These are phyloP conservation scores for Melanaphis sacchari DNA, from an alignment of 1,140 invertebrate species.

Conservation along the genomic window DNA sequence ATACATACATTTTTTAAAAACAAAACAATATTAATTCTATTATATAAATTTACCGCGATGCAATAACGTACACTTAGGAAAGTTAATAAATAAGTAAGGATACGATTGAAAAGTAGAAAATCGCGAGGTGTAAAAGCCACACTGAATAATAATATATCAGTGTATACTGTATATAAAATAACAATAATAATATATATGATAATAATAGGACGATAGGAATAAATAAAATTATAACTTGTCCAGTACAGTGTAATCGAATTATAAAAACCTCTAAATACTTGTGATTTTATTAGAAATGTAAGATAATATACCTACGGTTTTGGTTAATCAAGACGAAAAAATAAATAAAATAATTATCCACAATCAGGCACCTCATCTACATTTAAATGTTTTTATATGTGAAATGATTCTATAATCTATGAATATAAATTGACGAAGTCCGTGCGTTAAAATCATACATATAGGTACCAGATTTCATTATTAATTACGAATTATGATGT, in stretches of 20 bases:
- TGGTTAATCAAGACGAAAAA: background rate
- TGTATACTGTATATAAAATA: background rate
- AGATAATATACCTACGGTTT: background rate
- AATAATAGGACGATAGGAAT: too few species aligned
- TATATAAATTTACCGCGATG: conserved; percentile 45
- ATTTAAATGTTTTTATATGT: background rate
- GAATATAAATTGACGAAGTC: background rate
- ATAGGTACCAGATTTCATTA: background rate
- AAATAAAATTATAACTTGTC: conserved; percentile 19
- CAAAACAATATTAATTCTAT: background rate
- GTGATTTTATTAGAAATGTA: conserved; percentile 16
- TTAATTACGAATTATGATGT: background rate
- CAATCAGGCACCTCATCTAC: background rate
- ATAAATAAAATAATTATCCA: background rate
- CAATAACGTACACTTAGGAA: conserved; percentile 25
- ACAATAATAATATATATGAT: background rate
- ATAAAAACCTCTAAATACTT: conserved; percentile 38
- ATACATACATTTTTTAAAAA: background rate
- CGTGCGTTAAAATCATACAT: conserved; percentile 15
- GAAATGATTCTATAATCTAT: background rate
- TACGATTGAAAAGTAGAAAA: background rate
- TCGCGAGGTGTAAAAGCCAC: background rate
- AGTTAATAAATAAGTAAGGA: background rate
- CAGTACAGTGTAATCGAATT: background rate
- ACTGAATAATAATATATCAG: conserved; percentile 18